Base-by-base conservation (phyloP, 2,797 vertebrate species). In the Schizopygopsis malacanthus region DNA sequence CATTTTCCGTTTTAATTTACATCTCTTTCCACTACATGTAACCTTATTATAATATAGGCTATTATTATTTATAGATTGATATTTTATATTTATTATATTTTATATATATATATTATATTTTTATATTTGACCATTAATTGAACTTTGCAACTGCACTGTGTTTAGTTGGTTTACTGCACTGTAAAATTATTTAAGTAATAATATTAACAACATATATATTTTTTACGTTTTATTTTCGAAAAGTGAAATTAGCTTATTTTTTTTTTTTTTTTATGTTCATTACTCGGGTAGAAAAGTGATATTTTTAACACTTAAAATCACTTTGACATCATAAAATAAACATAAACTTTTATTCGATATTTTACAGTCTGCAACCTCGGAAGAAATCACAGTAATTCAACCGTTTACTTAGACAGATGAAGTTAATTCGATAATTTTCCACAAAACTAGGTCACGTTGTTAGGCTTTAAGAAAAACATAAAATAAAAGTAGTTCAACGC, bases 391-490 rank as follows among this genome's bases (percentile, higher is more conserved):
- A 41, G 41, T 82, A 25, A 18, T 71, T 20, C 1, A 71, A 59
- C 39, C 20, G 39, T 45, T n/a, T 61, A 47, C 6, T 72, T 6
- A 13, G 50, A 71, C 16, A 6, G 52, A 43, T 25, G 18, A 70
- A 70, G 39, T 69, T 70, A 81, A 71, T 82, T 71, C 20, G 10
- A 25, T 56, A 1, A 22, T 61, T 59, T 61, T 10, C 39, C n/a
- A 73, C 56, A 75, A 37, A 75, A 83, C 28, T 39, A 75, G 56
- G 71, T 75, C 71, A 76, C 12, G 41, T 39, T 63, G 20, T 50
- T 13, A 37, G 18, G 54, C 70, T 63, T 75, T 25, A 39, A 25
- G 39, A 50, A 83, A 59, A 45, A 4, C 39, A 45, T 45, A 59
- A 33, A 56, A 41, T 11, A 72, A 82, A 82, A 50, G 25, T n/a